Conservation (phyloP, 2,888 invertebrate species). For the Dolomedes plantarius region DNA sequence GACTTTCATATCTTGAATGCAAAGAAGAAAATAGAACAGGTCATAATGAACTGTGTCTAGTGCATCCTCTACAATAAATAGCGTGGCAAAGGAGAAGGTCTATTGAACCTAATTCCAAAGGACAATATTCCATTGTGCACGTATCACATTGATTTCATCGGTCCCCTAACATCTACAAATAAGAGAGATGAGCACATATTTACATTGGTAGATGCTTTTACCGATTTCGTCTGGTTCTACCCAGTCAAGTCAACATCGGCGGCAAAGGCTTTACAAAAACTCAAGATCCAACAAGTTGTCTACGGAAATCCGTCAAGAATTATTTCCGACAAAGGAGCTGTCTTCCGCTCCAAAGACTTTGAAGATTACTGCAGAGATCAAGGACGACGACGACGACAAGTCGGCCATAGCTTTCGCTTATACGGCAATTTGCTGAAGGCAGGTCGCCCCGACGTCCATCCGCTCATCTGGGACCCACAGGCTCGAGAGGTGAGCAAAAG, state of each 20-base stretch:
- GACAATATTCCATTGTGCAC: not conserved
- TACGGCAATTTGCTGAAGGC: too few relatives aligned
- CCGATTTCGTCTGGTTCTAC: constrained; percentile 12
- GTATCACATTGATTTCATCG: constrained; percentile 16
- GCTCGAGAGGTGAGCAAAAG: too few relatives aligned
- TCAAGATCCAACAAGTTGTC: not conserved
- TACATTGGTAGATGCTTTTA: not conserved
- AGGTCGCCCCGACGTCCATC: too few relatives aligned
- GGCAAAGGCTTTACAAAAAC: not conserved
- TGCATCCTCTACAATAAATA: constrained; percentile 14
- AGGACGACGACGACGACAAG: too few relatives aligned
- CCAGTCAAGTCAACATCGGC: not conserved
- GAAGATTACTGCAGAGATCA: not conserved
- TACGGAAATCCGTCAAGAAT: constrained; percentile 23
- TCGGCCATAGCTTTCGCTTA: too few relatives aligned
- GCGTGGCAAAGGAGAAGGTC: not conserved
- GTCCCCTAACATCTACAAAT: constrained; percentile 22
- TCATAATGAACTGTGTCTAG: constrained; percentile 2
- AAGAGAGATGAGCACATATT: constrained; percentile 25
- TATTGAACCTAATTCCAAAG: constrained; percentile 20
- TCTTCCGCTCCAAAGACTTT: not conserved
- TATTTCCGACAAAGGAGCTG: constrained; percentile 1
- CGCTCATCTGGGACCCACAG: too few relatives aligned
- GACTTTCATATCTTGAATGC: constrained; percentile 10
- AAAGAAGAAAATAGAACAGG: not conserved